phyloP scores from a whole-genome alignment of 2,797 vertebrate species.

The Somateria mollissima region DNA sequence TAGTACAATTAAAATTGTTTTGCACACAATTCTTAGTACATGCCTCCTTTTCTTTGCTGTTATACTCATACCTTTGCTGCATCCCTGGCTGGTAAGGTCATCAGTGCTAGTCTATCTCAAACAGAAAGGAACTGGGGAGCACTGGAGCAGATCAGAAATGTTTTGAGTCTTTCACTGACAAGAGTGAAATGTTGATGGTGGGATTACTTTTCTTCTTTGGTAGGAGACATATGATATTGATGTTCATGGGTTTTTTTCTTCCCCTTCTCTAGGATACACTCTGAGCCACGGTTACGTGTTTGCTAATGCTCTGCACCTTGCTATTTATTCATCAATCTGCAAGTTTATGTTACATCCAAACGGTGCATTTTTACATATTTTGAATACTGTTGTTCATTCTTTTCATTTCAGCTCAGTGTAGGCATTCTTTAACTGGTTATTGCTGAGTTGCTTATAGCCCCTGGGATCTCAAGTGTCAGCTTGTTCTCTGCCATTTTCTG shows the following conservation, averaged over 20 bases:
- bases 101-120: background rate
- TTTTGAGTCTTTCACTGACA: background rate
- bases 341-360: background rate
- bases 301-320: background rate
- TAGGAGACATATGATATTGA: background rate
- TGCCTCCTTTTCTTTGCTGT: background rate
- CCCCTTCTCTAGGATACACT: background rate
- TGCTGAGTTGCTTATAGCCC: background rate
- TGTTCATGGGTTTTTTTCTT: background rate
- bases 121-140: background rate
- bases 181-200: background rate
- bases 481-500: background rate
- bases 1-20: background rate
- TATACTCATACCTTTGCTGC: background rate
- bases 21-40: background rate
- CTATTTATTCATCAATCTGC: background rate
- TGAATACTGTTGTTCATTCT: background rate
- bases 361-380: background rate
- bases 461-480: background rate
- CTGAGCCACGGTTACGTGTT: background rate
- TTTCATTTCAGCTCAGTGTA: background rate
- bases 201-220: background rate
- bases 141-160: background rate
- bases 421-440: background rate
- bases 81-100: background rate